A percentile compares a stretch with the other conserved stretches of the same genome.
Conservation (phyloP, 1,140 invertebrate genomes). For the Cyphomyrmex costatus region DNA sequence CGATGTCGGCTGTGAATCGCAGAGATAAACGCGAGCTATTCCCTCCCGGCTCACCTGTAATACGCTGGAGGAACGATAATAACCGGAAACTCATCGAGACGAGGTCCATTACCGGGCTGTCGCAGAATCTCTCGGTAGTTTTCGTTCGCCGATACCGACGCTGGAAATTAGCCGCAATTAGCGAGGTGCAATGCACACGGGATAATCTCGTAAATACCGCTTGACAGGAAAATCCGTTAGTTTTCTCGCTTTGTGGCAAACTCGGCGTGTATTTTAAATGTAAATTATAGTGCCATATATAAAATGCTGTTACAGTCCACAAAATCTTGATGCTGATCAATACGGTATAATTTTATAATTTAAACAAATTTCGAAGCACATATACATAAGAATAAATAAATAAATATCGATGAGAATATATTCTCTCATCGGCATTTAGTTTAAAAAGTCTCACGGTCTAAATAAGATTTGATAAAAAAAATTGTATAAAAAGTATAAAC, state of each 20-base stretch:
- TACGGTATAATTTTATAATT: not conserved
- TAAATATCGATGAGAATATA: no score
- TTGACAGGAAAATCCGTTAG: constrained; percentile 31
- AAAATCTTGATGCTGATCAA: not conserved
- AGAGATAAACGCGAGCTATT: constrained; percentile 66
- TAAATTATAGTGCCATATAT: not conserved
- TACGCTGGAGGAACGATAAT: constrained; percentile 66
- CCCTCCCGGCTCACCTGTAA: constrained; percentile 17
- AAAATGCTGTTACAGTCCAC: not conserved
- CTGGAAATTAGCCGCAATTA: constrained; percentile 67
- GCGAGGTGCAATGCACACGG: constrained; percentile 32
- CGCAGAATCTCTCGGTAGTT: constrained; percentile 44
- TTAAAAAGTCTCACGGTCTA: no score
- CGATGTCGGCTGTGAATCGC: constrained; percentile 58
- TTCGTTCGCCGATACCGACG: constrained; percentile 7
- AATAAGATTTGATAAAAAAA: no score
- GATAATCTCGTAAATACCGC: constrained; percentile 42
- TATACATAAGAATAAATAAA: no score
- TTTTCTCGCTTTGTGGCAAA: constrained; percentile 24
- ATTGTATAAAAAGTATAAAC: no score
- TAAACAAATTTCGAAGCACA: not conserved
- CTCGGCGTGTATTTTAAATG: not conserved
- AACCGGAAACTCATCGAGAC: constrained; percentile 69
- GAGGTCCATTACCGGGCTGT: constrained; percentile 69
- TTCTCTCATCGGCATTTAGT: no score